Evolutionary conservation across 2,113 vertebrate genomes (phyloP).

Genomic region (Rhizomys pruinosus): DNA sequence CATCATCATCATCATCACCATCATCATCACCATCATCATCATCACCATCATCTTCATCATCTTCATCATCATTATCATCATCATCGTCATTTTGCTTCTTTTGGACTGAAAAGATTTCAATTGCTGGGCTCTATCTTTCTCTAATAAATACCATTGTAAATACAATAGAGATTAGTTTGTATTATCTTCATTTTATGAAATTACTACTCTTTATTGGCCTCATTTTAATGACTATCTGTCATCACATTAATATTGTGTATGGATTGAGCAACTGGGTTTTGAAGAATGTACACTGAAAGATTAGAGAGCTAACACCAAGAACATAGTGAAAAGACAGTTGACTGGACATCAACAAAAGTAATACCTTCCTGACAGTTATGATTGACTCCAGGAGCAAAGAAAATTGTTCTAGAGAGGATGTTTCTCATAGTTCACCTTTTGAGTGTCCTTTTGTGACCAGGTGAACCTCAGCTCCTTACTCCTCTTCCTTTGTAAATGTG

Average conservation of each 20-base stretch:
- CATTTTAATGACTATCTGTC: background rate
- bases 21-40: too few species aligned
- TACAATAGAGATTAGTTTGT: background rate
- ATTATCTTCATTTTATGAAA: constrained; percentile 28
- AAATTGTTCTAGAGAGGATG: background rate
- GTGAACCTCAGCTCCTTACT: background rate
- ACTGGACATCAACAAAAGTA: background rate
- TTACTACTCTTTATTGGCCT: background rate
- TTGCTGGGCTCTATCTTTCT: background rate
- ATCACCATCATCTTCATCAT: background rate
- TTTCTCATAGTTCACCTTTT: background rate
- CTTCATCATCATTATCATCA: too few species aligned
- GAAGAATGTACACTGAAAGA: background rate
- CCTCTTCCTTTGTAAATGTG: background rate
- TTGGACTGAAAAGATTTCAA: background rate
- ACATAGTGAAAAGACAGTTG: background rate
- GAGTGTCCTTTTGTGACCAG: background rate
- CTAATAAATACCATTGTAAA: background rate
- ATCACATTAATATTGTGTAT: background rate
- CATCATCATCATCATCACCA: background rate
- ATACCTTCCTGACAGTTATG: background rate
- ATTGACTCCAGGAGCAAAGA: background rate
- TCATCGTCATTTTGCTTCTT: background rate
- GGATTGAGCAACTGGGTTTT: background rate
- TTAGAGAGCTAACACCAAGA: background rate